These are phyloP conservation scores for Lordiphosa fenestrarum DNA, from an alignment of 2,888 invertebrate species.

Conservation along the genomic window DNA sequence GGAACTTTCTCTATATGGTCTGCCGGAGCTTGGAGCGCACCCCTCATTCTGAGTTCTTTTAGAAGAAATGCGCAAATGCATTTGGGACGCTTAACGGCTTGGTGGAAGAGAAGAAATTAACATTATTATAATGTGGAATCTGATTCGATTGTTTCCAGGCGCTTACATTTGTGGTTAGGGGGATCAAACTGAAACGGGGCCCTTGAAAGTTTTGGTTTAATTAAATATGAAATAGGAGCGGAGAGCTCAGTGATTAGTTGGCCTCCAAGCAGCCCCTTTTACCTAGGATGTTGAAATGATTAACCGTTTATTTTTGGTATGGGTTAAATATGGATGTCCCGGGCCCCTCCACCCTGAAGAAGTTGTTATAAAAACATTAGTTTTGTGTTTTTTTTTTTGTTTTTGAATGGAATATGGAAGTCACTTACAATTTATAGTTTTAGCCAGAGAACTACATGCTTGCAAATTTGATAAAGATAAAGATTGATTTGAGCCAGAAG, in stretches of 20 bases:
- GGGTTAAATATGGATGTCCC: not conserved
- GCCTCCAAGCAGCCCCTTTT: slow-evolving; percentile 4
- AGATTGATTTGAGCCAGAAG: too few species aligned
- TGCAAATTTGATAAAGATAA: too few species aligned
- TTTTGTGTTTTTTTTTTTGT: not conserved
- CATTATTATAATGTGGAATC: slow-evolving; percentile 62
- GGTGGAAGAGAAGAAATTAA: slow-evolving; percentile 62
- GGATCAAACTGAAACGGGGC: slow-evolving; percentile 23
- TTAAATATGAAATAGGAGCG: not conserved
- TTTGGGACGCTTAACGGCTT: slow-evolving; percentile 21
- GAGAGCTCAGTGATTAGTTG: not conserved
- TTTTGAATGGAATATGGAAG: not conserved
- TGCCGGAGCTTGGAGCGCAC: slow-evolving; percentile 11
- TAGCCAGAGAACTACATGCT: too few species aligned
- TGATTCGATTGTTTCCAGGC: slow-evolving; percentile 35
- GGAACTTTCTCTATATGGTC: too few species aligned
- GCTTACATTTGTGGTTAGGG: slow-evolving; percentile 29
- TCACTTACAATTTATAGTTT: too few species aligned
- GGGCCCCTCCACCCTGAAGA: not conserved
- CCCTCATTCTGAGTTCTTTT: slow-evolving; percentile 21
- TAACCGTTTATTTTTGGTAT: not conserved
- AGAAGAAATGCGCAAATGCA: slow-evolving; percentile 21
- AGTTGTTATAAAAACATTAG: slow-evolving; percentile 2
- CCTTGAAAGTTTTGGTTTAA: slow-evolving; percentile 14
- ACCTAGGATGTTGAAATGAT: slow-evolving; percentile 1